A percentile compares a stretch with the other conserved stretches of the same genome.
phyloP scores from a whole-genome alignment of 64 coral and sea anemone species.

The Porites lutea region DNA sequence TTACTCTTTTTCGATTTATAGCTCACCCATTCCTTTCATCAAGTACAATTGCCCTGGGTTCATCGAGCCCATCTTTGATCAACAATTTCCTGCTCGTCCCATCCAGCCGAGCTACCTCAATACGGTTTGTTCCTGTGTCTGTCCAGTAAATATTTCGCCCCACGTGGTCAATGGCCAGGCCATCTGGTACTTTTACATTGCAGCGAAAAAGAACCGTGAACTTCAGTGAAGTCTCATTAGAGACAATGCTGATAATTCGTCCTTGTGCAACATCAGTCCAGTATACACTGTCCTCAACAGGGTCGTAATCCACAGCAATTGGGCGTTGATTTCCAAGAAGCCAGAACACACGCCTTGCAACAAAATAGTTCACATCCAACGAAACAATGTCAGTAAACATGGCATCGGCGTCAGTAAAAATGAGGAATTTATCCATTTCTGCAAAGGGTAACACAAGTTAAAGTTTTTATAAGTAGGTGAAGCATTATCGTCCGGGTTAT shows the following conservation, averaged over 20 bases:
- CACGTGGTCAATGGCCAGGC: conserved; percentile 52
- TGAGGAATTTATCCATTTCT: conserved; percentile 31
- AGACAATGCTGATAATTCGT: conserved; percentile 2
- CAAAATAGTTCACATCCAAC: conserved; percentile 47
- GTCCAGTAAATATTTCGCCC: conserved; percentile 69
- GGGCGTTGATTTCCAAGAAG: conserved; percentile 47
- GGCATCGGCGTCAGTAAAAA: conserved; percentile 53
- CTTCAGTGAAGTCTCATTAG: conserved; percentile 47
- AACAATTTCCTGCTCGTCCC: conserved; percentile 50
- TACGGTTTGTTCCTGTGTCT: conserved; percentile 32
- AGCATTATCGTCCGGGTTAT: no score
- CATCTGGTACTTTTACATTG: conserved; percentile 52
- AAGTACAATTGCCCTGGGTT: conserved; percentile 41
- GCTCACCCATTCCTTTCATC: conserved; percentile 58
- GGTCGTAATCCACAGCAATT: conserved; percentile 78
- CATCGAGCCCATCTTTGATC: conserved; percentile 43
- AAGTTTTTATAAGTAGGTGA: no score
- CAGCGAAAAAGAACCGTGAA: conserved; percentile 21
- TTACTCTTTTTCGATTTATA: not conserved
- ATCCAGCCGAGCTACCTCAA: conserved; percentile 60
- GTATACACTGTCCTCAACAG: conserved; percentile 43
- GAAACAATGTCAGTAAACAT: conserved; percentile 50
- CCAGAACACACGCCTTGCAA: conserved; percentile 25
- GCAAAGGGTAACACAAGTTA: not conserved
- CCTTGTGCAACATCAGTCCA: conserved; percentile 59